Evolutionary conservation across 2,797 vertebrate genomes (phyloP), one percentile per base, ranked within the genome.

Genomic region (Rhabdomys pumilio): DNA sequence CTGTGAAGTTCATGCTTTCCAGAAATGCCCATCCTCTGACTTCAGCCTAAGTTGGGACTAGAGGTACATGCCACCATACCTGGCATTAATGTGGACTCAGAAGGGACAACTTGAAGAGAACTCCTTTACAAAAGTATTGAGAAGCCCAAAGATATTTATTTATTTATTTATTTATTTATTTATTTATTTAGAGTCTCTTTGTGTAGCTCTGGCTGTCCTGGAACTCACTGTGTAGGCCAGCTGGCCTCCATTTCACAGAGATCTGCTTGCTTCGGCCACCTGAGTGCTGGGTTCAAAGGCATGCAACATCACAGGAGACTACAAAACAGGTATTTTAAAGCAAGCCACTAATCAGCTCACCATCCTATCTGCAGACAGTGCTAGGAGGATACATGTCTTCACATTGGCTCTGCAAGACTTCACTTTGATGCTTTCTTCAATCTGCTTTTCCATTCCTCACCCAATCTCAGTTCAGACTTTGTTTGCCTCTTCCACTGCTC

Each of bases 81-180:
- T 24, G 50, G 53, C 38, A 73, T 92, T 90, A 15, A 61, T 87
- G 5, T 15, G 73, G 47, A 91, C 50, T 55, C 12, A 17, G 9
- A 55, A 69, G 84, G 7, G 3, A n/a, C 53, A 87, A 91, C 4
- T 24, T 90, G 20, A 55, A 77, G n/a, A 86, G n/a, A 3, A 53
- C 63, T 93, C 67, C 91, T 29, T 80, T 83, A 87, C 88, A 88
- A 53, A 86, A 93, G 26, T 9, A 12, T n/a, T 24, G 17, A 92
- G 86, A 90, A 44, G 85, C 61, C 41, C 59, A 38, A 50, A 73
- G 4, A 38, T 38, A 38, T n/a, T n/a, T 41, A 7, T 29, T 59
- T 15, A 50, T 47, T 69, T 8, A 20, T 2, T 75, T 75, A 12
- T 50, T 14, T 14, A 11, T 53, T 20, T 20, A 19, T n/a, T 9